These are phyloP conservation scores for Sinocyclocheilus rhinocerous DNA, from an alignment of 2,113 vertebrate species.

Conservation along the genomic window DNA sequence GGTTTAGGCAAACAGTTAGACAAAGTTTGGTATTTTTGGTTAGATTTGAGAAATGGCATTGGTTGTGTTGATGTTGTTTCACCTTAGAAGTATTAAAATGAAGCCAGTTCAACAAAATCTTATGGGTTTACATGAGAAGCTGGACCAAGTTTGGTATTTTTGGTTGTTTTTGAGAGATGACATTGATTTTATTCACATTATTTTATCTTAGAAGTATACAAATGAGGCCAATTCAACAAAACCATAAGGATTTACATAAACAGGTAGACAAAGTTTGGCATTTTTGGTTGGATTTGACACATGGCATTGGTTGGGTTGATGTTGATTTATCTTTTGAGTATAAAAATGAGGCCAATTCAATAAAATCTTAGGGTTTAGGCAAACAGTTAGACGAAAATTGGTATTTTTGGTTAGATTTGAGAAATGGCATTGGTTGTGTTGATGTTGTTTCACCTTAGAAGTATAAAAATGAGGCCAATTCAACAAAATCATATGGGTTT, in stretches of 20 bases:
- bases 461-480: not conserved
- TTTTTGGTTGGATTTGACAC: not conserved
- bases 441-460: not conserved
- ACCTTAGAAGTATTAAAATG: not conserved
- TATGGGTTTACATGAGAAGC: not conserved
- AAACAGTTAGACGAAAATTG: not conserved
- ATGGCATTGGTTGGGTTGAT: not conserved
- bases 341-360: not conserved
- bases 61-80: not conserved
- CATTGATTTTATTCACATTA: not conserved
- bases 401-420: not conserved
- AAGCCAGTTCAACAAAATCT: not conserved
- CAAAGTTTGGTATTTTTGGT: not conserved
- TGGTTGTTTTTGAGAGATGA: not conserved
- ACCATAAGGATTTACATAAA: no score
- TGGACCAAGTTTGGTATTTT: not conserved
- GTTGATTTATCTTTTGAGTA: no score
- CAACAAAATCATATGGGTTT: no score
- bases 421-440: not conserved
- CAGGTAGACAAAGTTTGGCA: not conserved
- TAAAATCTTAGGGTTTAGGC: rapidly evolving
- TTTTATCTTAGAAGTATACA: not conserved
- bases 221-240: not conserved
- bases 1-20: not conserved
- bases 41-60: not conserved